Conservation (phyloP, 2,888 invertebrate species). For the Tortricodes alternella region DNA sequence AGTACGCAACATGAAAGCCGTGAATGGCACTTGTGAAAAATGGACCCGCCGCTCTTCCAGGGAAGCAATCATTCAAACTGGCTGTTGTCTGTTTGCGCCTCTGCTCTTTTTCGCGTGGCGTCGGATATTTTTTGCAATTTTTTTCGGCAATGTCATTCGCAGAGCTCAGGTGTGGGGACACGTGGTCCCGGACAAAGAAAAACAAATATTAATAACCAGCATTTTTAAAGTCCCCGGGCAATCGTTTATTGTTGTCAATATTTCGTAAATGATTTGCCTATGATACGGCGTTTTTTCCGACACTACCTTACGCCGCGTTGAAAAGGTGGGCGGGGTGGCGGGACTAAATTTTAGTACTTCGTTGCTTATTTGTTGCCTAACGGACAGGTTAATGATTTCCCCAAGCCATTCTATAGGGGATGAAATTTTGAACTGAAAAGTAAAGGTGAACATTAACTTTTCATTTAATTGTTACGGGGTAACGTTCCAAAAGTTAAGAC, state of each 20-base stretch:
- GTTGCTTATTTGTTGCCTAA: conserved; percentile 77
- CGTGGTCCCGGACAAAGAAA: conserved; percentile 79
- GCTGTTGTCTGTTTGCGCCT: conserved; percentile 81
- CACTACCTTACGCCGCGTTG: conserved; percentile 59
- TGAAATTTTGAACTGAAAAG: conserved; percentile 11
- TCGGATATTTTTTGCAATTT: conserved; percentile 71
- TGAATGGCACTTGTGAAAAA: conserved; percentile 83
- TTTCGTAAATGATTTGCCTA: conserved; percentile 81
- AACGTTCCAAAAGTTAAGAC: neutral
- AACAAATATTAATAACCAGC: conserved; percentile 81
- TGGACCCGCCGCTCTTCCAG: conserved; percentile 82
- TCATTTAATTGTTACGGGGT: neutral
- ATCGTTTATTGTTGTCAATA: conserved; percentile 80
- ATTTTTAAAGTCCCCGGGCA: conserved; percentile 77
- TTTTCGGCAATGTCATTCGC: conserved; percentile 77
- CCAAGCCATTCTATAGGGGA: conserved; percentile 15
- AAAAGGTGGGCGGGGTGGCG: conserved; percentile 62
- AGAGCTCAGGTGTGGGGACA: conserved; percentile 80
- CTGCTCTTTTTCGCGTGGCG: conserved; percentile 75
- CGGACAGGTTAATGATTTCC: conserved; percentile 69
- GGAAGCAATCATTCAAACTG: conserved; percentile 83
- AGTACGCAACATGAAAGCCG: conserved; percentile 78
- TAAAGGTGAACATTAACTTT: neutral
- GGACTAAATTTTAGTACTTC: conserved; percentile 61
- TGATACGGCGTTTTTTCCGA: conserved; percentile 75